A percentile compares a stretch with the other conserved stretches of the same genome.
Conservation (phyloP, 2,113 vertebrate genomes). For the Uria lomvia region DNA sequence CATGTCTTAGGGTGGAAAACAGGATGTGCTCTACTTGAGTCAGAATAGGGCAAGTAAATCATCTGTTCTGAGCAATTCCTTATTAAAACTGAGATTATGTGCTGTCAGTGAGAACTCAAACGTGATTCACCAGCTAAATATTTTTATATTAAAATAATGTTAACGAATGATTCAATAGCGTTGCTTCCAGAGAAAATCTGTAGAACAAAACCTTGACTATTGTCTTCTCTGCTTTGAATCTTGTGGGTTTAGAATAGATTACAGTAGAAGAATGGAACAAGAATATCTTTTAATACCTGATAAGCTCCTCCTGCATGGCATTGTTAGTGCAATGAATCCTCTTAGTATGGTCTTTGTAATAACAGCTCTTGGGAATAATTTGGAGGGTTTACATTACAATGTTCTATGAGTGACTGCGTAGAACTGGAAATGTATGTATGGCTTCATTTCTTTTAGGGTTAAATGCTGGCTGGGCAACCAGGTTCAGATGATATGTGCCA, state of each 20-base stretch:
- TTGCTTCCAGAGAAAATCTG: background rate
- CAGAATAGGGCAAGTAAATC: background rate
- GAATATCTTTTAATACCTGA: background rate
- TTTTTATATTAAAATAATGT: background rate
- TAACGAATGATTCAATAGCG: background rate
- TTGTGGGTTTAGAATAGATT: background rate
- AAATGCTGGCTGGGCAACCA: constrained; percentile 87
- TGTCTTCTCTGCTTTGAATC: background rate
- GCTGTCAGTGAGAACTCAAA: background rate
- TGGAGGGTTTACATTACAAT: background rate
- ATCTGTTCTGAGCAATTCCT: background rate
- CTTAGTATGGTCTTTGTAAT: background rate
- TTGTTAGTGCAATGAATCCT: background rate
- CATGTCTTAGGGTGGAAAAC: background rate
- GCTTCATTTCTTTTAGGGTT: constrained; percentile 62
- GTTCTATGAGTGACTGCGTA: background rate
- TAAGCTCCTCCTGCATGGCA: background rate
- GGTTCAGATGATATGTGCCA: constrained; percentile 87
- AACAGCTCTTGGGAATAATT: background rate
- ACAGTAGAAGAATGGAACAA: background rate
- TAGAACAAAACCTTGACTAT: background rate
- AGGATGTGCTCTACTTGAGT: background rate
- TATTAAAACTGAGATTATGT: background rate
- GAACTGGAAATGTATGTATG: background rate
- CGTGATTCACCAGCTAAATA: background rate